Percentiles rank a stretch among this genome's conserved stretches.
Evolutionary conservation across 2,888 invertebrate species (phyloP).

Genomic region (Criorhina ranunculi): DNA sequence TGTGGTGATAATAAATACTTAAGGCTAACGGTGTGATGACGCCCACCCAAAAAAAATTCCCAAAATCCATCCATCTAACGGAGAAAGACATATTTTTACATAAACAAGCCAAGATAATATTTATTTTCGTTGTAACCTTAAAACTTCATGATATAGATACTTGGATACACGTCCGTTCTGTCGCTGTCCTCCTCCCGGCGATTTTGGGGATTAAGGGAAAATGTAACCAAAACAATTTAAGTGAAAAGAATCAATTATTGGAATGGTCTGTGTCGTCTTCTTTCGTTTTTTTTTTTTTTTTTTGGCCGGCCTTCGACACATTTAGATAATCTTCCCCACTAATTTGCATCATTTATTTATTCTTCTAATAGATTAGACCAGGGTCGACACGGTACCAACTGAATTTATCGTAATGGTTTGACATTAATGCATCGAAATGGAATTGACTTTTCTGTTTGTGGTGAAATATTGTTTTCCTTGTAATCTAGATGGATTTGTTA

Average conservation of each 20-base stretch:
- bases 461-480: constrained; percentile 35
- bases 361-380: constrained; percentile 31
- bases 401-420: constrained; percentile 40
- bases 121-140: constrained; percentile 46
- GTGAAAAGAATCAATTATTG: constrained; percentile 53
- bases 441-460: constrained; percentile 24
- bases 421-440: constrained; percentile 41
- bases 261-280: background rate
- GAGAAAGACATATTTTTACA: constrained; percentile 40
- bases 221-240: constrained; percentile 24
- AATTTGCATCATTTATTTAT: constrained; percentile 68
- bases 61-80: constrained; percentile 19
- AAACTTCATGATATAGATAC: constrained; percentile 30
- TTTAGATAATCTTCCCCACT: constrained; percentile 61
- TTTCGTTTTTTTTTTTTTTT: background rate
- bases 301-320: constrained; percentile 10
- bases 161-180: background rate
- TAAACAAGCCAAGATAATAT: constrained; percentile 46
- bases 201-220: constrained; percentile 22
- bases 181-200: background rate
- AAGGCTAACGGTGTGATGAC: constrained; percentile 7
- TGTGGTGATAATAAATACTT: constrained; percentile 18
- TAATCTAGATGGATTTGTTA: constrained; percentile 33
- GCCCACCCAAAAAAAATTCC: constrained; percentile 4
- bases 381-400: background rate